These are phyloP conservation scores for Pachyramphus minor DNA, from an alignment of 2,113 vertebrate genomes.

Conservation along the genomic window DNA sequence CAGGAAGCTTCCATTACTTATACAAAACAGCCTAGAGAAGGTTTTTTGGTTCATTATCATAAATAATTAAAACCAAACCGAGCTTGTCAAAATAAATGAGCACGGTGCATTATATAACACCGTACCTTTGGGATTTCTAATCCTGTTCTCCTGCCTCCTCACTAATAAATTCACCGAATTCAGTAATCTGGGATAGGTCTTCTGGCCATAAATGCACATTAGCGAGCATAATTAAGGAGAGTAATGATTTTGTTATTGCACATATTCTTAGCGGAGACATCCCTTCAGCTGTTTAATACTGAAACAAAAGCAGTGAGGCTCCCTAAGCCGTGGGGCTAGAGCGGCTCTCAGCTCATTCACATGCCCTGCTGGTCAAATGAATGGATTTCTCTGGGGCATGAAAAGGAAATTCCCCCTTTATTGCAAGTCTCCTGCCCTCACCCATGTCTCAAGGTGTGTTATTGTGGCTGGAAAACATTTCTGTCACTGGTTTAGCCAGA, in stretches of 20 bases:
- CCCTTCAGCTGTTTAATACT: slow-evolving; percentile 48
- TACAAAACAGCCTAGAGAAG: slow-evolving; percentile 51
- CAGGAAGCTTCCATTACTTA: slow-evolving; percentile 51
- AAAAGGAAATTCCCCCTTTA: slow-evolving; percentile 35
- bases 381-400: slow-evolving; percentile 27
- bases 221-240: slow-evolving; percentile 36
- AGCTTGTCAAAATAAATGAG: slow-evolving; percentile 56
- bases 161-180: slow-evolving; percentile 45
- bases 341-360: background rate
- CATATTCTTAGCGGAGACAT: slow-evolving; percentile 21
- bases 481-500: slow-evolving; percentile 24
- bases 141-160: slow-evolving; percentile 50
- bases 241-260: slow-evolving; percentile 56
- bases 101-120: background rate
- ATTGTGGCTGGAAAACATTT: background rate
- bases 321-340: background rate
- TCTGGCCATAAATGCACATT: slow-evolving; percentile 26
- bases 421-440: slow-evolving; percentile 2
- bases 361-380: slow-evolving; percentile 34
- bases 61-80: slow-evolving; percentile 60
- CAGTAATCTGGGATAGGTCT: slow-evolving; percentile 46
- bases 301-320: slow-evolving; percentile 32
- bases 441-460: background rate
- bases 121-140: slow-evolving; percentile 12
- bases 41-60: slow-evolving; percentile 41